phyloP scores from a whole-genome alignment of 2,888 invertebrate species.

The Tipula lateralis region DNA sequence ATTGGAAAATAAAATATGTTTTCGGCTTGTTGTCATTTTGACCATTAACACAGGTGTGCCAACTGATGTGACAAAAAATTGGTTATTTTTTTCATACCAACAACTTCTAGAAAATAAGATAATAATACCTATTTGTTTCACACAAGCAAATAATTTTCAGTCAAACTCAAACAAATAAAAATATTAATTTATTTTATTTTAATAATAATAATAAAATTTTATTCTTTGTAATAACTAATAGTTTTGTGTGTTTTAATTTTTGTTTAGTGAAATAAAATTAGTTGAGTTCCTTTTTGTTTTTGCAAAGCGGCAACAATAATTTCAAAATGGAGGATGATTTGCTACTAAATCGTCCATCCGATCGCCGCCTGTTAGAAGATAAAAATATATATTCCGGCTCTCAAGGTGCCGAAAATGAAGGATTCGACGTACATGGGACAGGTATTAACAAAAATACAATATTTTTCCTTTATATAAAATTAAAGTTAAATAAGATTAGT shows the following conservation, averaged over 20 bases:
- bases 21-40: not conserved
- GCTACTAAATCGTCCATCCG: conserved; percentile 41
- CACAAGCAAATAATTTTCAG: not conserved
- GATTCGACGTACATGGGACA: conserved; percentile 37
- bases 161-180: not conserved
- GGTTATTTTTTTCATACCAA: not conserved
- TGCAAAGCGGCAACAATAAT: not conserved
- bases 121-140: not conserved
- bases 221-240: not conserved
- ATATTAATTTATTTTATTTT: not conserved
- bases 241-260: not conserved
- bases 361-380: conserved; percentile 40
- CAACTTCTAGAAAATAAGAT: not conserved
- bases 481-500: too few species aligned
- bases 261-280: not conserved
- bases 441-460: too few species aligned
- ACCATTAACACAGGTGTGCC: not conserved
- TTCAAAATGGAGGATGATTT: conserved; percentile 45
- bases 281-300: too few species aligned
- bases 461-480: too few species aligned
- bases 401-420: conserved; percentile 44
- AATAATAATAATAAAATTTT: not conserved
- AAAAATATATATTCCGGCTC: conserved; percentile 43
- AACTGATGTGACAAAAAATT: not conserved
- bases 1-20: not conserved